Base-by-base conservation (phyloP, 2,888 invertebrate genomes). In the Rhamnusium bicolor region DNA sequence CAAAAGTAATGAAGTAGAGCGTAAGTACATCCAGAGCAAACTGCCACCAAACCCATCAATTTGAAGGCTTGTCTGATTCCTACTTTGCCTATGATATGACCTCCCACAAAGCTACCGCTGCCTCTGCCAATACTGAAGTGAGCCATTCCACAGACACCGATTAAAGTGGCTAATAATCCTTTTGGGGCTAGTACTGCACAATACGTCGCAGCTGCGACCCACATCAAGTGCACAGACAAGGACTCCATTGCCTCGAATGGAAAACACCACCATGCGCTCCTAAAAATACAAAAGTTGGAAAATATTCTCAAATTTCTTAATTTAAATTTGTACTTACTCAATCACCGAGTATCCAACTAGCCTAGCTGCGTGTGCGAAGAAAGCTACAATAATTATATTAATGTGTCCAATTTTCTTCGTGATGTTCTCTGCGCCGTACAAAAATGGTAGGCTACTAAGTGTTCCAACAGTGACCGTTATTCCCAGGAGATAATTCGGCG, bases 141-240 rank as follows among this genome's bases (percentile, higher is more conserved):
- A 1, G 96, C 93, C 92, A 96, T 96, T 79, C 95, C 96, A 56
- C 96, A 90, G 0, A 96, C 93, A 16, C 96, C 96, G 83, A 96
- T 96, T 67, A 96, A 90, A 0, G 96, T 96, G 4, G 96, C 96
- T 70, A 96, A 89, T 78, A 96, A 89, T 83, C 93, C 95, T 85
- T 94, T 94, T 0, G 97, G 96, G 0, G 96, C 95, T 81, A 96
- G 88, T 86, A 94, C 91, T 12, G 95, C 94, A 83, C 95, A 96
- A 86, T 96, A 96, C 0, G 96, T 95, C 5, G 96, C 95, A 0
- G 96, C 96, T 46, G 97, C 95, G 14, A 96, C 95, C 94, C 96
- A 96, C 95, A 96, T 95, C 78, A 97, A 89, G 84, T 96, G 95
- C 21, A 95, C 95, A 0, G 95, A 95, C 14, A 96, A 88, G 0